These are phyloP conservation scores for Agrypnia vestita DNA, from an alignment of 1,140 invertebrate genomes.

Conservation along the genomic window DNA sequence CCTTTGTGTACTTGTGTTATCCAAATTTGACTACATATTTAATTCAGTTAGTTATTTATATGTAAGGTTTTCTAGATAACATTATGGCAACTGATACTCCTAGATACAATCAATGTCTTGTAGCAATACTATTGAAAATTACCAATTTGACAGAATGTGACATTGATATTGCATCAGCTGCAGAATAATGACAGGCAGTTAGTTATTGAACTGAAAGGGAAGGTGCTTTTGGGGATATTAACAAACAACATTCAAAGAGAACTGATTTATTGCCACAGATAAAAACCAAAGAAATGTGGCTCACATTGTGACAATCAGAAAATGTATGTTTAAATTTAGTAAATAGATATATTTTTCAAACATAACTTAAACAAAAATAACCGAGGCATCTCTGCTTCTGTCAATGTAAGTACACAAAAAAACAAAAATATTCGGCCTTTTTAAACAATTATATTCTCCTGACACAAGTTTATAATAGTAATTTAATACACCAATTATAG, in stretches of 20 bases:
- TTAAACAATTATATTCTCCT: constrained; percentile 18
- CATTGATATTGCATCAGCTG: too few species aligned
- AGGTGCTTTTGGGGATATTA: background rate
- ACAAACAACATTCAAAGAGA: constrained; percentile 50
- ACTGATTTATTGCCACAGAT: constrained; percentile 60
- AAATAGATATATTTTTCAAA: constrained; percentile 58
- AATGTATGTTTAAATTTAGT: constrained; percentile 24
- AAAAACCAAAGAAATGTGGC: constrained; percentile 55
- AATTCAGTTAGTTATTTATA: too few species aligned
- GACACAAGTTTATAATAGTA: background rate
- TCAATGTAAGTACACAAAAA: constrained; percentile 44
- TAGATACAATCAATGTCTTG: too few species aligned
- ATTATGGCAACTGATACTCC: too few species aligned
- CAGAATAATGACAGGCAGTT: too few species aligned
- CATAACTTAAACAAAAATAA: constrained; percentile 56
- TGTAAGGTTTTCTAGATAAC: too few species aligned
- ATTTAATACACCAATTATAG: constrained; percentile 21
- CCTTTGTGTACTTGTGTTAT: too few species aligned
- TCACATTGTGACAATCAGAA: constrained; percentile 46
- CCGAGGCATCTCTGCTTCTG: constrained; percentile 2
- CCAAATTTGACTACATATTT: too few species aligned
- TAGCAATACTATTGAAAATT: too few species aligned
- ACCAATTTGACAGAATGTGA: too few species aligned
- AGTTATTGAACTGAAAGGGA: background rate
- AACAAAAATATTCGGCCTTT: background rate